Conservation (phyloP, 2,113 vertebrate genomes). For the Octodon degus region DNA sequence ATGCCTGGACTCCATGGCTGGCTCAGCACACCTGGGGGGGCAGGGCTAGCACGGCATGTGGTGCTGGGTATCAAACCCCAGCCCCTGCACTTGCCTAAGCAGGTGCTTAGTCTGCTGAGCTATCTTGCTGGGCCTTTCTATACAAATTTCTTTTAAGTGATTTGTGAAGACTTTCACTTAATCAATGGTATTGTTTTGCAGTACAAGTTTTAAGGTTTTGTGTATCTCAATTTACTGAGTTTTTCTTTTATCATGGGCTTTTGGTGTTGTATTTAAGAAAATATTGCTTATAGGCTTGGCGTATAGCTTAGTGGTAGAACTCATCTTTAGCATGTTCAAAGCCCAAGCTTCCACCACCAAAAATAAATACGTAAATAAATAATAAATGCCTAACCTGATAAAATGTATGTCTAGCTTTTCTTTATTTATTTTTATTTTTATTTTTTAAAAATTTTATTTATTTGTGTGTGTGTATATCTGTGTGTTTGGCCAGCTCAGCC, state of each 20-base stretch:
- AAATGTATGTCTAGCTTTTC: neutral
- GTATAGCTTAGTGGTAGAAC: neutral
- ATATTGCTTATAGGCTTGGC: neutral
- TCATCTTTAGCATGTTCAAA: neutral
- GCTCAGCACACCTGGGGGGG: too few relatives aligned
- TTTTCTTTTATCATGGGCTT: neutral
- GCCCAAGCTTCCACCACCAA: neutral
- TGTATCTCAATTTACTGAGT: neutral
- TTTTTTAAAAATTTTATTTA: too few relatives aligned
- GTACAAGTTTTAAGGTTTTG: neutral
- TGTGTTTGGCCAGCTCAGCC: too few relatives aligned
- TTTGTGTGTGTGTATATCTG: too few relatives aligned
- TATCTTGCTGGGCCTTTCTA: too few relatives aligned
- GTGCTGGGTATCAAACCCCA: too few relatives aligned
- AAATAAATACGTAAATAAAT: neutral
- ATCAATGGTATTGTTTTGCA: neutral
- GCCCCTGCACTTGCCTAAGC: too few relatives aligned
- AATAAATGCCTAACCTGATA: neutral
- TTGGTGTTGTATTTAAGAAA: slow-evolving; percentile 17
- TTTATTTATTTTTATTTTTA: neutral
- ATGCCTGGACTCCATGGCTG: too few relatives aligned
- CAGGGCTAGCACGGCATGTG: too few relatives aligned
- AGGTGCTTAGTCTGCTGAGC: too few relatives aligned
- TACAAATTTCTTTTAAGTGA: neutral
- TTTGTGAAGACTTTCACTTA: slow-evolving; percentile 17